Conservation (phyloP, 2,888 invertebrate genomes). For the Drosophila eohydei region DNA sequence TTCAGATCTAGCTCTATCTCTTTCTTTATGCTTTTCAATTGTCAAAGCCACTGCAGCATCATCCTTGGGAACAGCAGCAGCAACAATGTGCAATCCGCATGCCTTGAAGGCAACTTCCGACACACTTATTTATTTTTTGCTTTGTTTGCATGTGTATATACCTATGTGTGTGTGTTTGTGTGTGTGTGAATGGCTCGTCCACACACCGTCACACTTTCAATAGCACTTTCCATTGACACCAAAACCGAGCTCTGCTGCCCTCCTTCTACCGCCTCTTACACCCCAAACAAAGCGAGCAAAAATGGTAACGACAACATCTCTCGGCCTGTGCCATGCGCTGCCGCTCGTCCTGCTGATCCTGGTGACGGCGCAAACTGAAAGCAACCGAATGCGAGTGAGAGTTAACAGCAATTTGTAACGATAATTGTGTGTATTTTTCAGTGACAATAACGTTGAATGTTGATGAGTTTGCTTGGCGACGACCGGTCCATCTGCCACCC, state of each 20-base stretch:
- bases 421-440: conserved; percentile 80
- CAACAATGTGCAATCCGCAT: conserved; percentile 72
- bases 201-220: conserved; percentile 59
- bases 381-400: conserved; percentile 57
- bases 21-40: conserved; percentile 54
- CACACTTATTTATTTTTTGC: conserved; percentile 65
- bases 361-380: conserved; percentile 27
- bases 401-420: conserved; percentile 78
- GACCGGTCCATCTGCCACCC: conserved; percentile 42
- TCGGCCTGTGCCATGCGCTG: conserved; percentile 33
- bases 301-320: conserved; percentile 49
- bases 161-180: conserved; percentile 19
- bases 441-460: conserved; percentile 79
- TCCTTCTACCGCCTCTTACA: neutral
- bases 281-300: conserved; percentile 28
- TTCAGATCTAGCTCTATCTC: neutral
- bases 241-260: conserved; percentile 45
- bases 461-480: conserved; percentile 73
- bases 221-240: conserved; percentile 74
- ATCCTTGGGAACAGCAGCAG: conserved; percentile 35
- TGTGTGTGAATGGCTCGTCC: conserved; percentile 49
- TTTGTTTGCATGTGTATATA: conserved; percentile 48
- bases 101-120: conserved; percentile 71
- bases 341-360: conserved; percentile 16
- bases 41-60: conserved; percentile 58